A percentile compares a stretch with the other conserved stretches of the same genome.
phyloP scores from a whole-genome alignment of 2,113 vertebrate species.

The Prinia subflava region DNA sequence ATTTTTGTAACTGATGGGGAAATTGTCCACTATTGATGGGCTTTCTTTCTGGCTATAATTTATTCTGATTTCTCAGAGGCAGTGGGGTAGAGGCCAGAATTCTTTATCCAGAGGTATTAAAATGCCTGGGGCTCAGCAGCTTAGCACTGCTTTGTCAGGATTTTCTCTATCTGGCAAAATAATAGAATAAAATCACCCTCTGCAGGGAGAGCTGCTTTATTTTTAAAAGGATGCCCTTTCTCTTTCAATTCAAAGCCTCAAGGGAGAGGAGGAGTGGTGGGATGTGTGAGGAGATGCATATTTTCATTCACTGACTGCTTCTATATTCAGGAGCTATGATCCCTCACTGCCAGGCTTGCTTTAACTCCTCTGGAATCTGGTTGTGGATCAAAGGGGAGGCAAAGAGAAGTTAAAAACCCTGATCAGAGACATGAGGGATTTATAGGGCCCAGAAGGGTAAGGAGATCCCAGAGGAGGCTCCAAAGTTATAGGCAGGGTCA shows the following conservation, averaged over 20 bases:
- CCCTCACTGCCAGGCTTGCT: neutral
- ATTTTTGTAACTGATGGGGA: neutral
- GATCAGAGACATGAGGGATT: neutral
- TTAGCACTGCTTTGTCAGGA: constrained; percentile 20
- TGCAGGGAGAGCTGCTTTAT: neutral
- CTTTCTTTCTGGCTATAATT: neutral
- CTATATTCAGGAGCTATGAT: neutral
- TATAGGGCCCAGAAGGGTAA: neutral
- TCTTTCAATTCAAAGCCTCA: neutral
- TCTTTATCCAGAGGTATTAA: neutral
- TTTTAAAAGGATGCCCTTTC: neutral
- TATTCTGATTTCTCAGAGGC: constrained; percentile 16
- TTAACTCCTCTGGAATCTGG: neutral
- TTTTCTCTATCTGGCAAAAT: constrained; percentile 14
- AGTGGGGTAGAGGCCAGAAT: neutral
- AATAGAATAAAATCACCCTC: neutral
- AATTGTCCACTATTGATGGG: neutral
- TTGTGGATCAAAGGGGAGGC: neutral
- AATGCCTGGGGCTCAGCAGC: neutral
- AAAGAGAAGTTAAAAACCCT: neutral
- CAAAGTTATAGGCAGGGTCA: neutral
- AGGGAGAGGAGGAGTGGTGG: neutral
- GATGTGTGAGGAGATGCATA: neutral
- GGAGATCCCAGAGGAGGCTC: neutral
- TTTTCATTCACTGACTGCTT: neutral